phyloP scores from a whole-genome alignment of 2,797 vertebrate genomes.

The Chlorospingus flavigularis region DNA sequence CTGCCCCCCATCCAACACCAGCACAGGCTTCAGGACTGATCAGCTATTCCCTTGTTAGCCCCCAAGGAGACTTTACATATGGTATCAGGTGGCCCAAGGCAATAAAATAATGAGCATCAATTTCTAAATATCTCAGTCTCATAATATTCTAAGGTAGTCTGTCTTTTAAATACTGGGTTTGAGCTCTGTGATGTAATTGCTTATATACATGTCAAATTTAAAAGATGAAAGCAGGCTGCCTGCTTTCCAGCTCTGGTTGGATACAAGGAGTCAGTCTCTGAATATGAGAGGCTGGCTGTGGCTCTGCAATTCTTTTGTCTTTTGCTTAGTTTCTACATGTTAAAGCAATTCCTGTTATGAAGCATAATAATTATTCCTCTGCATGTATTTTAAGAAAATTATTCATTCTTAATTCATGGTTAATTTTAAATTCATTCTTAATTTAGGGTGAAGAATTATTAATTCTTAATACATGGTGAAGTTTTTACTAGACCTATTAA shows the following conservation, averaged over 20 bases:
- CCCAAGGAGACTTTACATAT: not conserved
- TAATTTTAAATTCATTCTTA: not conserved
- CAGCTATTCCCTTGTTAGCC: not conserved
- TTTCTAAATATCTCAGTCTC: not conserved
- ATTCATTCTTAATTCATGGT: not conserved
- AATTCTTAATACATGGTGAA: not conserved
- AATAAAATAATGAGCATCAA: not conserved
- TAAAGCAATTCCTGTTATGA: not conserved
- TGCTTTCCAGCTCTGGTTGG: not conserved
- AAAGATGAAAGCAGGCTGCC: not conserved
- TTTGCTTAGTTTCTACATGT: not conserved
- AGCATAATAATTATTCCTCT: not conserved
- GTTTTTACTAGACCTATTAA: not conserved
- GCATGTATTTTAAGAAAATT: not conserved
- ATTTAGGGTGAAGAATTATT: not conserved
- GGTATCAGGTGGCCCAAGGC: not conserved
- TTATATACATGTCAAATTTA: not conserved
- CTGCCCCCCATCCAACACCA: not conserved
- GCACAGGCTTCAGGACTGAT: not conserved
- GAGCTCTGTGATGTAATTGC: not conserved
- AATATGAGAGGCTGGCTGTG: not conserved
- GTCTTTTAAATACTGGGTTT: not conserved
- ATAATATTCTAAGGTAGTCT: not conserved
- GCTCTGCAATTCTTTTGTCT: not conserved
- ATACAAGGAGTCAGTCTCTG: not conserved